Evolutionary conservation across 2,113 vertebrate genomes (phyloP).

Genomic region (Anseranas semipalmata): DNA sequence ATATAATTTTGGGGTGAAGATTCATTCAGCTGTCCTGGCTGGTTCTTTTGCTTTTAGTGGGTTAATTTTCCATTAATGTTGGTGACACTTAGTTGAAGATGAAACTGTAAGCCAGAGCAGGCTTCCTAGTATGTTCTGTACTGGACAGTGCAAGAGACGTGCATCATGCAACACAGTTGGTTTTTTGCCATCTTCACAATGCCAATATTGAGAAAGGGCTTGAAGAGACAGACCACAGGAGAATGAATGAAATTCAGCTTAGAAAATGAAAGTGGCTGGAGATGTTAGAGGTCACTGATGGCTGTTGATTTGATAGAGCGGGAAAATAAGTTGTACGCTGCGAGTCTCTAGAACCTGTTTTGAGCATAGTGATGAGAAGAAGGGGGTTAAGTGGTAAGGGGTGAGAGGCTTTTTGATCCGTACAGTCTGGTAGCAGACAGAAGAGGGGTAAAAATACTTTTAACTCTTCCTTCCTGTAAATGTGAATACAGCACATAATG

Average conservation of each 20-base stretch:
- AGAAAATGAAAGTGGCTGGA: not conserved
- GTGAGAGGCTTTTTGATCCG: not conserved
- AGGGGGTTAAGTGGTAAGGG: not conserved
- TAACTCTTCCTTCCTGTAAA: not conserved
- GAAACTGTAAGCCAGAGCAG: not conserved
- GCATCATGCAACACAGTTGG: accelerated
- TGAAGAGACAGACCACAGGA: not conserved
- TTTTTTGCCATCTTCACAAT: not conserved
- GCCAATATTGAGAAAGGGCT: not conserved
- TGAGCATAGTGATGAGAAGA: not conserved
- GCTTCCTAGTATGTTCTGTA: not conserved
- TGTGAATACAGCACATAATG: not conserved
- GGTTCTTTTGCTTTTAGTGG: not conserved
- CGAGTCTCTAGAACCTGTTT: not conserved
- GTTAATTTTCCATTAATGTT: not conserved
- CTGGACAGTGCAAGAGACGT: accelerated
- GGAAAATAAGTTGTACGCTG: not conserved
- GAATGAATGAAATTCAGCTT: not conserved
- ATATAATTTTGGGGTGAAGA: not conserved
- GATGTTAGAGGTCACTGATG: not conserved
- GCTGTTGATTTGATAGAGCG: not conserved
- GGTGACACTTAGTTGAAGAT: not conserved
- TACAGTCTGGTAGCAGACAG: not conserved
- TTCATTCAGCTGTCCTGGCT: not conserved
- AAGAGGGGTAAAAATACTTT: not conserved